phyloP scores from a whole-genome alignment of 2,888 invertebrate species.

The Cheilosia vernalis region DNA sequence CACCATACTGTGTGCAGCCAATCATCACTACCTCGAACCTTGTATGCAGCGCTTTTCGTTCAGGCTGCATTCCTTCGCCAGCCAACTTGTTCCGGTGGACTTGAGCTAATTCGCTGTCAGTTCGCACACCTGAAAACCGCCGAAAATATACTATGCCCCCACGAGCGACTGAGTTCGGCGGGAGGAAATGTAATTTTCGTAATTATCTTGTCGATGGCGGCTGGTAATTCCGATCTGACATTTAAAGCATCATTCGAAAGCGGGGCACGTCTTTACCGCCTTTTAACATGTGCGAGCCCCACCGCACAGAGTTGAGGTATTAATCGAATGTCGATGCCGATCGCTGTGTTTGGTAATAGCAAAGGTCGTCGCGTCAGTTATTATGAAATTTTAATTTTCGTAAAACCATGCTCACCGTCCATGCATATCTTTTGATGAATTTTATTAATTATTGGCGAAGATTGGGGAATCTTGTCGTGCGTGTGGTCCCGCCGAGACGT shows the following conservation, averaged over 20 bases:
- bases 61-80: not conserved
- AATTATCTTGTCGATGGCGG: conserved; percentile 60
- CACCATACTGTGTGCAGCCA: conserved; percentile 42
- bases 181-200: conserved; percentile 56
- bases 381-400: conserved; percentile 15
- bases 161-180: not conserved
- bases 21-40: conserved; percentile 58
- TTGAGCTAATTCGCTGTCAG: conserved; percentile 54
- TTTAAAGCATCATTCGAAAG: conserved; percentile 56
- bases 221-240: conserved; percentile 60
- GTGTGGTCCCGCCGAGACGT: not conserved
- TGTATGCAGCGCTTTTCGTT: conserved; percentile 28
- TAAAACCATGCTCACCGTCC: not conserved
- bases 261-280: not conserved
- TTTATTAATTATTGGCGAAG: not conserved
- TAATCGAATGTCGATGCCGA: not conserved
- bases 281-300: not conserved
- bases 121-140: not conserved
- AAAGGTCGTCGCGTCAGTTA: not conserved
- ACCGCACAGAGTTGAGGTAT: not conserved
- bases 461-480: not conserved
- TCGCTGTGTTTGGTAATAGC: not conserved
- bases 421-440: not conserved
- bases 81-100: conserved; percentile 50
- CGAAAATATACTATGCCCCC: conserved; percentile 19